Conservation (phyloP, 2,797 vertebrate species). For the Hirundo rustica region DNA sequence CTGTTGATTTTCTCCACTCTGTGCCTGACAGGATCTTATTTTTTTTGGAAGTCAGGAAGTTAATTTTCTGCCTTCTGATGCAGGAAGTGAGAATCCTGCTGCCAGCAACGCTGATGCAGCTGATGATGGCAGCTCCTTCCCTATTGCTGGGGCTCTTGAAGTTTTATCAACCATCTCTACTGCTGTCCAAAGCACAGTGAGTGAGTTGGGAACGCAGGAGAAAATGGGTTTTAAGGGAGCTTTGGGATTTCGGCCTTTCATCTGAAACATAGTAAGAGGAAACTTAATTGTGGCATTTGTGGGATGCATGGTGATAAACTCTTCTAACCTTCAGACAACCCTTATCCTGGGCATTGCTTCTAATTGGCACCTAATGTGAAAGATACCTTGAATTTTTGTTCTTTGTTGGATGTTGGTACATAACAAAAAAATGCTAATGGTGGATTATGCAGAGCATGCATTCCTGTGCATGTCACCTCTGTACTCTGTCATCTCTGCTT, state of each 20-base stretch:
- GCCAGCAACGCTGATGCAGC: slow-evolving; percentile 6
- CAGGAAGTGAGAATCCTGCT: slow-evolving; percentile 53
- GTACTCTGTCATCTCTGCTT: not conserved
- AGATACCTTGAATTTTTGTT: not conserved
- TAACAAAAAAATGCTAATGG: not conserved
- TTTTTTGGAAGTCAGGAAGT: not conserved
- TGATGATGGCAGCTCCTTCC: slow-evolving; percentile 67
- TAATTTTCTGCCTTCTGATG: slow-evolving; percentile 36
- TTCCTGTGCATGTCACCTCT: not conserved
- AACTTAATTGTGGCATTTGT: not conserved
- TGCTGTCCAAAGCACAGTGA: slow-evolving; percentile 94
- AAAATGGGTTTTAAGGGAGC: not conserved
- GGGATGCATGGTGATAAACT: not conserved
- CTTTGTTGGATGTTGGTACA: not conserved
- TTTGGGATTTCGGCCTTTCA: not conserved
- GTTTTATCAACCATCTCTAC: slow-evolving; percentile 90
- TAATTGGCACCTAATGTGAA: not conserved
- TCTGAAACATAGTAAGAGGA: not conserved
- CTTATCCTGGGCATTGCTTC: not conserved
- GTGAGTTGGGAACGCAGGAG: slow-evolving; percentile 42
- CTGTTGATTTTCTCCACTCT: not conserved
- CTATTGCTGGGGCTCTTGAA: slow-evolving; percentile 83
- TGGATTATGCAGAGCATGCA: not conserved
- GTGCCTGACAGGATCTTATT: not conserved
- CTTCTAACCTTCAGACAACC: not conserved